Evolutionary conservation across 2,888 invertebrate genomes (phyloP).

Genomic region (Drosophila niveifrons): DNA sequence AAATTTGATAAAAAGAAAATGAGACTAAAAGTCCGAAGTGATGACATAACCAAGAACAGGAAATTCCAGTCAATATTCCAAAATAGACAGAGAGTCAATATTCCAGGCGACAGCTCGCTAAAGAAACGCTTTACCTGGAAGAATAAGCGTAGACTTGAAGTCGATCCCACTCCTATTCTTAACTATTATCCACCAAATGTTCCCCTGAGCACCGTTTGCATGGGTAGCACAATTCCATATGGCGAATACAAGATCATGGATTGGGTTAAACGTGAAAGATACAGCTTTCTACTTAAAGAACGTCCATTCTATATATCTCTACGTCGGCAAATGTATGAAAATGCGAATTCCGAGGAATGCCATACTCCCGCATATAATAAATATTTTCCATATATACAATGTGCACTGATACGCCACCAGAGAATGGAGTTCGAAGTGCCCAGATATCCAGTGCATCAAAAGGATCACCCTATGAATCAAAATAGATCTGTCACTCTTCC

Average conservation of each 20-base stretch:
- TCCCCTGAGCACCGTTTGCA: conserved; percentile 26
- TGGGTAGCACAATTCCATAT: conserved; percentile 37
- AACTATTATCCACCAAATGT: conserved; percentile 29
- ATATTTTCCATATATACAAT: conserved; percentile 14
- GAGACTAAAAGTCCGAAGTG: background rate
- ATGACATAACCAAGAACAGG: too few species aligned
- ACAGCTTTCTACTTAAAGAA: background rate
- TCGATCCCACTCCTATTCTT: background rate
- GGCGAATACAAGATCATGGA: conserved; percentile 11
- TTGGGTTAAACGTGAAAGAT: conserved; percentile 39
- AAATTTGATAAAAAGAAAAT: background rate
- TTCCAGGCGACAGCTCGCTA: too few species aligned
- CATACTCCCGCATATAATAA: conserved; percentile 19
- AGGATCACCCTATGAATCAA: background rate
- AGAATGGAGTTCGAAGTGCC: conserved; percentile 51
- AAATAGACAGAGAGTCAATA: too few species aligned
- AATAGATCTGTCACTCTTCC: too few species aligned
- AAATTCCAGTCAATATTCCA: too few species aligned
- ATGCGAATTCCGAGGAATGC: conserved; percentile 44
- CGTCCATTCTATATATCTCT: conserved; percentile 27
- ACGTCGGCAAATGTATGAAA: conserved; percentile 32
- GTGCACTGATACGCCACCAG: conserved; percentile 52
- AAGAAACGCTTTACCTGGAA: background rate
- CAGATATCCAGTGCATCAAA: conserved; percentile 43
- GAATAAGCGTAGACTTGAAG: background rate